Percentiles rank a stretch among this genome's conserved stretches.
These are phyloP conservation scores for Pygocentrus nattereri DNA, from an alignment of 2,797 vertebrate species.

Conservation along the genomic window DNA sequence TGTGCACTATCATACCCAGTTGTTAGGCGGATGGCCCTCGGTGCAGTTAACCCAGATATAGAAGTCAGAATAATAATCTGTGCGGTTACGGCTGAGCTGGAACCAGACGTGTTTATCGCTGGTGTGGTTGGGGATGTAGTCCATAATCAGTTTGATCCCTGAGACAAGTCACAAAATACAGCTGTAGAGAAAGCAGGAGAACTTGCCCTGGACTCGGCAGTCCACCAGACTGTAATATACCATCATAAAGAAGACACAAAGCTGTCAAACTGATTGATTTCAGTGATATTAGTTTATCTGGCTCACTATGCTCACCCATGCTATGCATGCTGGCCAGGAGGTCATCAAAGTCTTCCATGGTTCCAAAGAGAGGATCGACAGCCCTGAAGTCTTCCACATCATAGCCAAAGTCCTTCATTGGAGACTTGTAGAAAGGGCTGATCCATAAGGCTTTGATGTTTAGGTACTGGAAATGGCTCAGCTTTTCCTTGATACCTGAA, in stretches of 20 bases:
- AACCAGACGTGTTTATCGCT: slow-evolving; percentile 95
- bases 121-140: slow-evolving; percentile 97
- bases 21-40: slow-evolving; percentile 83
- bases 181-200: background rate
- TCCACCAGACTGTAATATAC: background rate
- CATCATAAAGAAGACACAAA: background rate
- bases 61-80: slow-evolving; percentile 88
- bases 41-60: slow-evolving; percentile 93
- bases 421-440: slow-evolving; percentile 91
- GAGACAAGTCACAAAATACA: slow-evolving; percentile 33
- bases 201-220: background rate
- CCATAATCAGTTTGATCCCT: slow-evolving; percentile 95
- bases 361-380: slow-evolving; percentile 92
- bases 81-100: slow-evolving; percentile 84
- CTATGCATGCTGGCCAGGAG: slow-evolving; percentile 88
- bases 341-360: slow-evolving; percentile 92
- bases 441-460: slow-evolving; percentile 93
- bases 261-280: background rate
- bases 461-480: slow-evolving; percentile 87
- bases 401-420: slow-evolving; percentile 89
- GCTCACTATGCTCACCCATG: slow-evolving; percentile 77
- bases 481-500: slow-evolving; percentile 89
- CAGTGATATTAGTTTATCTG: background rate
- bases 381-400: slow-evolving; percentile 91
- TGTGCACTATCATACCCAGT: slow-evolving; percentile 85